Conservation (phyloP, 2,113 vertebrate genomes). For the Neolamprologus longior region DNA sequence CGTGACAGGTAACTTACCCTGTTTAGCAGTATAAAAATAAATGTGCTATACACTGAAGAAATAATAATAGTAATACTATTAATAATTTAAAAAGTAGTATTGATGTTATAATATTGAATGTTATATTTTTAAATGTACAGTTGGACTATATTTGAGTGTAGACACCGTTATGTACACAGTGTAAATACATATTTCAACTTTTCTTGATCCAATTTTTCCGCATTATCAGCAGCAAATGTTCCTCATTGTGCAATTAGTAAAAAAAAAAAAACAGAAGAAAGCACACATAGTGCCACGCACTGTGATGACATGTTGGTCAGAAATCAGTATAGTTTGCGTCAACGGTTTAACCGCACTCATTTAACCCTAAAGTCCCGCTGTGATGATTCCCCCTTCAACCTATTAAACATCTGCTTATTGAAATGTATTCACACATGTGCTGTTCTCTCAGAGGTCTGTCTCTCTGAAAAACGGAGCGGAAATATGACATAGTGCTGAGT, state of each 20-base stretch:
- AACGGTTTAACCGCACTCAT: no score
- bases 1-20: neutral
- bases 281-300: neutral
- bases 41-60: neutral
- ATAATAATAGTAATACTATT: neutral
- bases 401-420: neutral
- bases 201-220: neutral
- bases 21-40: neutral
- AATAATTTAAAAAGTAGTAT: neutral
- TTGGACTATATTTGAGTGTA: neutral
- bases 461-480: neutral
- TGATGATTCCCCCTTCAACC: neutral
- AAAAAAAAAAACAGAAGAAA: neutral
- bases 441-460: neutral
- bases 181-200: neutral
- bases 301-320: neutral
- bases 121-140: neutral
- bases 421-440: neutral
- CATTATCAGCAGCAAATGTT: neutral
- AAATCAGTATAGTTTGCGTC: neutral
- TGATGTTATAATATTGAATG: neutral
- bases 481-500: neutral
- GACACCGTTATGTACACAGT: neutral
- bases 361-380: neutral
- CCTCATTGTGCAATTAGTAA: neutral